Conservation (phyloP, 2,888 invertebrate genomes). For the Amphipyra tragopoginis region DNA sequence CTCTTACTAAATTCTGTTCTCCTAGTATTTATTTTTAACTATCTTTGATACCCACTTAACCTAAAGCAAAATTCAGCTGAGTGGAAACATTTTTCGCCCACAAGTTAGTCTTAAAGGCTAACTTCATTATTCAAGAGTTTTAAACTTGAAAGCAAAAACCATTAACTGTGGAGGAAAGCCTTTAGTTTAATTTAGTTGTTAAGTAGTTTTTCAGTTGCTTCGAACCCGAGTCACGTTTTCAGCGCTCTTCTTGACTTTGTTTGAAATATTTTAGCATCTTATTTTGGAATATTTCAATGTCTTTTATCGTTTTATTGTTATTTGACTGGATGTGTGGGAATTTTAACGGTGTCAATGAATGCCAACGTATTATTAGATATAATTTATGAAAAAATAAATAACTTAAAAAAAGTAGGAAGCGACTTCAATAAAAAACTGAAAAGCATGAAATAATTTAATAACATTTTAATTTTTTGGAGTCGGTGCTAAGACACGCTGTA, state of each 20-base stretch:
- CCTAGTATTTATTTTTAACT: conserved; percentile 20
- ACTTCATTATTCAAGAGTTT: conserved; percentile 46
- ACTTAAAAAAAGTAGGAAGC: too few relatives aligned
- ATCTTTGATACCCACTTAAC: conserved; percentile 37
- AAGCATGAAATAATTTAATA: too few relatives aligned
- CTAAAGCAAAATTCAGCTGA: conserved; percentile 22
- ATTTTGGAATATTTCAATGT: conserved; percentile 29
- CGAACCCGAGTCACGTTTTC: conserved; percentile 46
- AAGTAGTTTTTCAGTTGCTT: conserved; percentile 51
- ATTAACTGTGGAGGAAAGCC: conserved; percentile 30
- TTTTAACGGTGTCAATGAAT: neutral
- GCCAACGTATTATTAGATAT: too few relatives aligned
- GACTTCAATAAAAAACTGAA: neutral
- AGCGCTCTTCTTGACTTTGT: conserved; percentile 21
- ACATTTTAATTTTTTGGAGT: too few relatives aligned
- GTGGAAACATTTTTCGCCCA: conserved; percentile 32
- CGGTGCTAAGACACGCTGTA: too few relatives aligned
- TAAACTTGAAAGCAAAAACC: conserved; percentile 40
- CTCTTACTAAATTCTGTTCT: neutral
- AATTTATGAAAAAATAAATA: too few relatives aligned
- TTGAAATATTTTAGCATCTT: conserved; percentile 32
- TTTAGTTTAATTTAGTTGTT: conserved; percentile 51
- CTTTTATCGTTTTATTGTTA: conserved; percentile 18
- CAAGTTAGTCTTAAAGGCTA: conserved; percentile 33
- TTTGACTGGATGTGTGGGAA: conserved; percentile 4